These are phyloP conservation scores for Iselma pallidipennis DNA, from an alignment of 2,888 invertebrate species.

Conservation along the genomic window DNA sequence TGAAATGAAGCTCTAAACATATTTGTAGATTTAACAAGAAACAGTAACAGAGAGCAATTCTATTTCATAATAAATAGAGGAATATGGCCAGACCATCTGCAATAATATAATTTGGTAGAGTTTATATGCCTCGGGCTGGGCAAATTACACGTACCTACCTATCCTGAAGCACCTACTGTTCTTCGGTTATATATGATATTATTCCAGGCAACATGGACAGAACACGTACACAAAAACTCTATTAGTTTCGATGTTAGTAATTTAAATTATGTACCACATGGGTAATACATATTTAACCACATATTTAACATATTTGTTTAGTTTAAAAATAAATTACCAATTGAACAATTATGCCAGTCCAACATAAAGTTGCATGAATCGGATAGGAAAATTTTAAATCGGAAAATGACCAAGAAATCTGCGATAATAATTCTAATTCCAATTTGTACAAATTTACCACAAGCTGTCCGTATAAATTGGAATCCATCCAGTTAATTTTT, in stretches of 20 bases:
- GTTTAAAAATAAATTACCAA: too few relatives aligned
- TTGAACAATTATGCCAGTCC: too few relatives aligned
- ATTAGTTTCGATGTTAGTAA: conserved; percentile 14
- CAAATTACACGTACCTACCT: conserved; percentile 36
- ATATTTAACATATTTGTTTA: not conserved
- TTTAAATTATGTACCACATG: not conserved
- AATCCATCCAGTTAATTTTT: too few relatives aligned
- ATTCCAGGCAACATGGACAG: conserved; percentile 20
- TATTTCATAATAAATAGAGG: conserved; percentile 29
- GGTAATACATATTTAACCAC: too few relatives aligned
- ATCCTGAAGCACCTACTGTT: conserved; percentile 30
- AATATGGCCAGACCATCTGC: conserved; percentile 32
- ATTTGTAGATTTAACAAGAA: conserved; percentile 5
- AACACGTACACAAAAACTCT: conserved; percentile 31
- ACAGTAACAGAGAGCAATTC: conserved; percentile 10
- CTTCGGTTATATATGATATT: conserved; percentile 28
- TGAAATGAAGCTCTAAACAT: not conserved
- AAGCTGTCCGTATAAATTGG: too few relatives aligned
- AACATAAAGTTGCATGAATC: too few relatives aligned
- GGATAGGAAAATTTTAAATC: too few relatives aligned
- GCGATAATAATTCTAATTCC: too few relatives aligned
- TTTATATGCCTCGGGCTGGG: conserved; percentile 34
- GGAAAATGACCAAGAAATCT: too few relatives aligned
- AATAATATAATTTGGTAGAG: conserved; percentile 38
- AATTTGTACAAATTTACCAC: too few relatives aligned